Base-by-base conservation (phyloP, 2,113 vertebrate species). In the Anser cygnoides region DNA sequence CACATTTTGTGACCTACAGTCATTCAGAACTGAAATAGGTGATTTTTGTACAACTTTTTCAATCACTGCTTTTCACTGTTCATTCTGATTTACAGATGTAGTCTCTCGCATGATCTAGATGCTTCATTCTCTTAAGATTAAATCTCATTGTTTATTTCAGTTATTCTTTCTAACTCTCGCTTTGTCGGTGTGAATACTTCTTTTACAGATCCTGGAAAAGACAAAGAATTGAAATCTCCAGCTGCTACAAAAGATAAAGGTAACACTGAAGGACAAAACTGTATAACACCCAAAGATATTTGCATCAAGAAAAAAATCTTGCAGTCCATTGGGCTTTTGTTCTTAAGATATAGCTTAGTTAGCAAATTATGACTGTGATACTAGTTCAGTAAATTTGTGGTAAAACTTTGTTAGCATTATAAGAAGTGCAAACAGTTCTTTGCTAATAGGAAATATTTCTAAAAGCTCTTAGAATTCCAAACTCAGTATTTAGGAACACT, bases 181-280 rank as follows among this genome's bases (percentile, higher is more conserved):
- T 54, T 75, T 31, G 70, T 77, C 2, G 0, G 6, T 83, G 22
- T 46, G 41, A 88, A 73, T 62, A 18, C 33, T 49, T 93, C 23
- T 63, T 89, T 94, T 80, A 52, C 57, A 94, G 90, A 97, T 50
- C 84, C 93, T 82, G 94, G 92, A 79, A 96, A 92, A 83, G 95
- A 90, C 35, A 90, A 93, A 91, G 92, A 93, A 37, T 22, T 68
- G 16, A 95, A 96, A 79, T 49, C 84, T 87, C 35, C 73, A 81
- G 61, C 61, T 82, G 39, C 70, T 54, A 33, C 29, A 22, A 96
- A 93, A 84, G 35, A 89, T 23, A 97, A 89, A 96, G 95, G 95
- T 97, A 97, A 95, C 4, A 31, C 0, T 2, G 14, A 21, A 92
- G 17, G n/a, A 72, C 0, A 17, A 41, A 68, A 61, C 26, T 61